phyloP scores from a whole-genome alignment of 2,797 vertebrate species.

The Thaleichthys pacificus region DNA sequence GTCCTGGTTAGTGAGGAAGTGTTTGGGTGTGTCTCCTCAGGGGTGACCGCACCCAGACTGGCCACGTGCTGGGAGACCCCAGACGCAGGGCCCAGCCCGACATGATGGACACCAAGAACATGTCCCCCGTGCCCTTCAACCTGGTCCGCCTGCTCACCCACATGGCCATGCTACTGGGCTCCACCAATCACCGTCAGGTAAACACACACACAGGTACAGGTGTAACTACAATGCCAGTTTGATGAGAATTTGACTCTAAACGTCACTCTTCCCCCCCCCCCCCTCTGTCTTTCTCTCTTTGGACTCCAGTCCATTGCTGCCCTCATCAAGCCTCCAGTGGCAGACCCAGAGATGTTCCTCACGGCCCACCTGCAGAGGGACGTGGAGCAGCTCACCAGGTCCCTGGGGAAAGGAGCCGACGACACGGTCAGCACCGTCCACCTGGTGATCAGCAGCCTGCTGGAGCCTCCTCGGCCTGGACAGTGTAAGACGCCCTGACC shows the following conservation, averaged over 20 bases:
- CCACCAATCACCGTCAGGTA: slow-evolving; percentile 72
- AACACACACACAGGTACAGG: neutral
- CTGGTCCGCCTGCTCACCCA: slow-evolving; percentile 86
- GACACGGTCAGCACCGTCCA: slow-evolving; percentile 78
- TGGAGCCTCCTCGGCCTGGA: slow-evolving; percentile 44
- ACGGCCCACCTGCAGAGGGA: slow-evolving; percentile 79
- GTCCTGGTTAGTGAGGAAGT: neutral
- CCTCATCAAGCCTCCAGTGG: slow-evolving; percentile 80
- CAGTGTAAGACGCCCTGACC: slow-evolving; percentile 69
- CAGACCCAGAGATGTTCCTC: slow-evolving; percentile 72
- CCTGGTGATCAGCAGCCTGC: slow-evolving; percentile 75
- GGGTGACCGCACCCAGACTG: slow-evolving; percentile 82
- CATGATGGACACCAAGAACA: slow-evolving; percentile 77
- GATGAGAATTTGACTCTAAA: neutral
- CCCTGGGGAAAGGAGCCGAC: slow-evolving; percentile 83
- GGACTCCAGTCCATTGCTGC: slow-evolving; percentile 37
- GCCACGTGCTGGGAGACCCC: slow-evolving; percentile 83
- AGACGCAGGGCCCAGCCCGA: slow-evolving; percentile 57
- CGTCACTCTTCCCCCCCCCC: neutral
- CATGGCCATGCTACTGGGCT: slow-evolving; percentile 84
- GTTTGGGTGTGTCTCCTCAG: slow-evolving; percentile 45
- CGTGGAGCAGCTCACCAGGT: slow-evolving; percentile 77
- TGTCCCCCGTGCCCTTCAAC: slow-evolving; percentile 76
- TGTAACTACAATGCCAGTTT: neutral
- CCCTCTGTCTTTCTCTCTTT: neutral